Evolutionary conservation across 2,888 invertebrate species (phyloP).

Genomic region (Apamea anceps): DNA sequence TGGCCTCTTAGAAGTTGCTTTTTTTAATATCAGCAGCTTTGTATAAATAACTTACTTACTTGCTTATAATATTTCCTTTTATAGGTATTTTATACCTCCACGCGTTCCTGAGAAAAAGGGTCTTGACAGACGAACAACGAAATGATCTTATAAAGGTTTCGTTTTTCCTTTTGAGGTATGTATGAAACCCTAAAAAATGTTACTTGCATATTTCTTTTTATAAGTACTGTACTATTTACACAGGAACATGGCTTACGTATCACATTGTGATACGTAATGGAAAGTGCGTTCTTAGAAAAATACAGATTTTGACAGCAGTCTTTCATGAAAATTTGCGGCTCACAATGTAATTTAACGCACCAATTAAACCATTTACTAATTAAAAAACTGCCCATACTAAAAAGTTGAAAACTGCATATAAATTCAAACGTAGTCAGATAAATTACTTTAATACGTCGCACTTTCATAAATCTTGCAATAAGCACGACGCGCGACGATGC

Average conservation of each 20-base stretch:
- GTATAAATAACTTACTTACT: too few species aligned
- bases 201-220: too few species aligned
- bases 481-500: slow-evolving; percentile 29
- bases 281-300: background rate
- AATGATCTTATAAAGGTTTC: too few species aligned
- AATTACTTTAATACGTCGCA: slow-evolving; percentile 20
- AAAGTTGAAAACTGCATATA: slow-evolving; percentile 2
- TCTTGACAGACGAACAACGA: too few species aligned
- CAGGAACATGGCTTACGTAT: too few species aligned
- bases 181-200: too few species aligned
- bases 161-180: too few species aligned
- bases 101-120: too few species aligned
- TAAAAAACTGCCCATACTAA: background rate
- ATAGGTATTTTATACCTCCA: too few species aligned
- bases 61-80: too few species aligned
- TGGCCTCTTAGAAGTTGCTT: background rate
- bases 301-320: background rate
- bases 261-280: too few species aligned
- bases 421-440: background rate
- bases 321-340: background rate
- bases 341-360: background rate
- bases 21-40: background rate
- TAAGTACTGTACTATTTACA: too few species aligned
- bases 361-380: background rate
- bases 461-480: slow-evolving; percentile 36